A percentile compares a stretch with the other conserved stretches of the same genome.
Evolutionary conservation across 2,113 vertebrate genomes (phyloP).

Genomic region (Brachionichthys hirsutus): DNA sequence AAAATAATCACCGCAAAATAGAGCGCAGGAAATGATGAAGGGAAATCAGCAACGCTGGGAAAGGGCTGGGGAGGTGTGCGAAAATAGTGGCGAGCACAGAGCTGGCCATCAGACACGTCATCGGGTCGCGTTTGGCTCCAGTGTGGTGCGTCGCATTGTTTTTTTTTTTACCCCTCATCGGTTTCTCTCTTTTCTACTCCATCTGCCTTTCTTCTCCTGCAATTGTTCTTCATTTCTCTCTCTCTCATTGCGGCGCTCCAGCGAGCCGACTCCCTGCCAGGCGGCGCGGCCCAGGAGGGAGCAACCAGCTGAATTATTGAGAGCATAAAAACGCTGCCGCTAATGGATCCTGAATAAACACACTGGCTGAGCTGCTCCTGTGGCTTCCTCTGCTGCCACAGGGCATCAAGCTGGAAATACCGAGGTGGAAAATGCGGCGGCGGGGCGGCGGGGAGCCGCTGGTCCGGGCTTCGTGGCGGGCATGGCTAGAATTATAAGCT

Average conservation of each 20-base stretch:
- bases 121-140: too few species aligned
- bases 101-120: too few species aligned
- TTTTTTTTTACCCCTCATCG: slow-evolving; percentile 28
- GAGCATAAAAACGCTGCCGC: slow-evolving; percentile 73
- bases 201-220: slow-evolving; percentile 27
- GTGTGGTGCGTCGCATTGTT: not conserved
- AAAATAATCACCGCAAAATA: slow-evolving; percentile 7
- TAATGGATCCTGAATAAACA: slow-evolving; percentile 82
- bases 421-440: slow-evolving; percentile 48
- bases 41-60: too few species aligned
- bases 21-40: not conserved
- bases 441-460: slow-evolving; percentile 39
- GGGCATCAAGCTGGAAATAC: slow-evolving; percentile 61
- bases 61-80: not conserved
- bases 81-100: too few species aligned
- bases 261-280: slow-evolving; percentile 65
- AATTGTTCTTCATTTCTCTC: slow-evolving; percentile 43
- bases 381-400: slow-evolving; percentile 57
- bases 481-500: too few species aligned
- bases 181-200: slow-evolving; percentile 30
- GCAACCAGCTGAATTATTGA: slow-evolving; percentile 80
- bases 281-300: slow-evolving; percentile 65
- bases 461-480: slow-evolving; percentile 39
- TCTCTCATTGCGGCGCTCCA: slow-evolving; percentile 60
- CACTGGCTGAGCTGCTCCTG: slow-evolving; percentile 65